Percentiles rank a stretch among this genome's conserved stretches.
These are phyloP conservation scores for Sebastes baramenuke DNA, from an alignment of 2,797 vertebrate species.

Conservation along the genomic window DNA sequence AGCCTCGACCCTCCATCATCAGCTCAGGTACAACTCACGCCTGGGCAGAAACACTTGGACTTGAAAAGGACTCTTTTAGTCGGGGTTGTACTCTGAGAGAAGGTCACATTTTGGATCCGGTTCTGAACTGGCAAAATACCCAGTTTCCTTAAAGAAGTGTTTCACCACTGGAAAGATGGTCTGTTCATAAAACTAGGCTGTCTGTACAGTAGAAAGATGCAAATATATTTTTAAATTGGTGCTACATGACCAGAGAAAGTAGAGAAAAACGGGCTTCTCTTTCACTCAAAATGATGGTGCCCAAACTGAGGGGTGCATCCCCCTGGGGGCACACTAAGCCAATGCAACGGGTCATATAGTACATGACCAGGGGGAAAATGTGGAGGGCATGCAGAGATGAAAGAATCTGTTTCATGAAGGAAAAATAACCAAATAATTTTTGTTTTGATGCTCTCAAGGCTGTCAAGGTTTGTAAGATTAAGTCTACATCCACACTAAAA, in stretches of 20 bases:
- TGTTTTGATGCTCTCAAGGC: background rate
- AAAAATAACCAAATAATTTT: background rate
- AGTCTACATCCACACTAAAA: too few species aligned
- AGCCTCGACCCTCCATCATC: conserved; percentile 86
- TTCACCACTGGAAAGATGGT: too few species aligned
- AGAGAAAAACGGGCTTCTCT: too few species aligned
- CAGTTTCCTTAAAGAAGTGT: too few species aligned
- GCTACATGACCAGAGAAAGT: too few species aligned
- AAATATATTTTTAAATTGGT: too few species aligned
- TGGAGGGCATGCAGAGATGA: too few species aligned
- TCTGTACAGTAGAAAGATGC: too few species aligned
- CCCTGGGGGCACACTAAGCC: fast-evolving
- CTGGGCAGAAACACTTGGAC: too few species aligned
- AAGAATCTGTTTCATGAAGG: background rate
- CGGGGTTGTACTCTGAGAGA: background rate
- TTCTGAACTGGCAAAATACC: too few species aligned
- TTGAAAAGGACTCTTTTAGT: background rate
- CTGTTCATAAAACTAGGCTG: too few species aligned
- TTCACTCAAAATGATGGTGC: background rate
- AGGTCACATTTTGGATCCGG: background rate
- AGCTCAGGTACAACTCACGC: conserved; percentile 84
- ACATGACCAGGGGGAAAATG: background rate
- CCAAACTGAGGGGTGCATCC: background rate
- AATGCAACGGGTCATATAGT: background rate
- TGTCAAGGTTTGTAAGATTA: background rate